Evolutionary conservation across 2,113 vertebrate genomes (phyloP), one percentile per base, ranked within the genome.

Genomic region (Hoplias malabaricus): DNA sequence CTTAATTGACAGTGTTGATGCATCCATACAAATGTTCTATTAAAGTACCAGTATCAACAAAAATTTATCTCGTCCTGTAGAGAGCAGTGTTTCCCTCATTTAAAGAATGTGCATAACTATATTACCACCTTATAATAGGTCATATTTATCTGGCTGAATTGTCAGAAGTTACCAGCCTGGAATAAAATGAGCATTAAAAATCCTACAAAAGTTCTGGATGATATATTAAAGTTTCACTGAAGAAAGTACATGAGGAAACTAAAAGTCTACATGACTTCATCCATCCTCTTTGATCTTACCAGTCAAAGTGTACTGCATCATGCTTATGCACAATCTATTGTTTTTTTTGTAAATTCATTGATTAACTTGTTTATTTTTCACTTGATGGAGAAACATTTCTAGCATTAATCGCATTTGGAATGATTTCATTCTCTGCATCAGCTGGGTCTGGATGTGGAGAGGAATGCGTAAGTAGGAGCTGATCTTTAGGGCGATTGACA

Each of bases 71-170:
- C 38, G 12, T 48, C 87, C 92, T 91, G 83, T 56, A 87, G 91
- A 88, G 90, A 89, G 89, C 89, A 84, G 86, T 85, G 83, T 88
- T 88, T 72, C 46, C 81, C 72, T 56, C 29, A 33, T 66, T 25
- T 19, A 42, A 50, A 53, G 13, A 34, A 27, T 9, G 33, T 23
- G 21, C 19, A 23, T 50, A 16, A 3, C 11, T 40, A 54, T 29
- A 75, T 34, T 10, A 2, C 23, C 23, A 54, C 23, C 46, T 38
- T 5, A 38, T 25, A 27, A 69, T 69, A 61, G 57, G 73, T 54
- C 71, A 78, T 36, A 48, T 77, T n/a, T 73, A 21, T 71, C 79
- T 36, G 72, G 63, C 29, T 68, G 75, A 79, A n/a, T n/a, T 36
- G 75, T 61, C 54, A n/a, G 38, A 78, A 29, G 68, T 48, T 31